A percentile compares a stretch with the other conserved stretches of the same genome.
These are phyloP conservation scores for Pseudotriccus pelzelni DNA, from an alignment of 2,797 vertebrate genomes.

Conservation along the genomic window DNA sequence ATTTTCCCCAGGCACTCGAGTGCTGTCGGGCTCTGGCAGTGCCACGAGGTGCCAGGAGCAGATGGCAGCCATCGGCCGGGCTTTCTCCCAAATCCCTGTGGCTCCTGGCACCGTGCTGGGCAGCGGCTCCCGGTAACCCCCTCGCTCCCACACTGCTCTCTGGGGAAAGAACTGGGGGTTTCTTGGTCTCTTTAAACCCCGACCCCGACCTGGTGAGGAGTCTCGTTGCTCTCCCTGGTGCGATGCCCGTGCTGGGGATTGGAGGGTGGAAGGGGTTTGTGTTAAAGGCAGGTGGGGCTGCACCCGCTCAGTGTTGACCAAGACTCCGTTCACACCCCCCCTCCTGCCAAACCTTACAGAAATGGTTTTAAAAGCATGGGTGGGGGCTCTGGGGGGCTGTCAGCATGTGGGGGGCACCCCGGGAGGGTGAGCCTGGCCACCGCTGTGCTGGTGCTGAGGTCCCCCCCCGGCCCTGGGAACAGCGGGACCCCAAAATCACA, in stretches of 20 bases:
- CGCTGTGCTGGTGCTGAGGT: accelerated
- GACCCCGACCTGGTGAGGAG: accelerated
- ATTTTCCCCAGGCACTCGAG: not conserved
- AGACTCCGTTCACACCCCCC: accelerated
- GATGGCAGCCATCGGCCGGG: conserved; percentile 83
- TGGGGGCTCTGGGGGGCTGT: not conserved
- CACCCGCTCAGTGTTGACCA: not conserved
- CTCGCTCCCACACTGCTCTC: not conserved
- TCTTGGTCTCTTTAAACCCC: not conserved
- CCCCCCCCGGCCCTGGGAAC: accelerated
- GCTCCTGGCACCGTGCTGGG: conserved; percentile 80
- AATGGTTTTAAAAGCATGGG: not conserved
- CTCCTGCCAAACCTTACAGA: not conserved
- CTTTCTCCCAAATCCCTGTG: conserved; percentile 78
- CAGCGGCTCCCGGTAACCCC: conserved; percentile 41
- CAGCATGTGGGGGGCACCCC: accelerated
- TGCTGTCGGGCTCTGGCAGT: not conserved
- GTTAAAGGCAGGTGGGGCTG: not conserved
- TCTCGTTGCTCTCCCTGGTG: accelerated
- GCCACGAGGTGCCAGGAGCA: conserved; percentile 75
- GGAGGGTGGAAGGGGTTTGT: not conserved
- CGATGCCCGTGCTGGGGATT: accelerated
- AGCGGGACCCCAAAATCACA: not conserved
- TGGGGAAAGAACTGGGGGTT: accelerated
- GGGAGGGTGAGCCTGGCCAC: accelerated